phyloP scores from a whole-genome alignment of 1,140 invertebrate species.

The Drosophila lini region DNA sequence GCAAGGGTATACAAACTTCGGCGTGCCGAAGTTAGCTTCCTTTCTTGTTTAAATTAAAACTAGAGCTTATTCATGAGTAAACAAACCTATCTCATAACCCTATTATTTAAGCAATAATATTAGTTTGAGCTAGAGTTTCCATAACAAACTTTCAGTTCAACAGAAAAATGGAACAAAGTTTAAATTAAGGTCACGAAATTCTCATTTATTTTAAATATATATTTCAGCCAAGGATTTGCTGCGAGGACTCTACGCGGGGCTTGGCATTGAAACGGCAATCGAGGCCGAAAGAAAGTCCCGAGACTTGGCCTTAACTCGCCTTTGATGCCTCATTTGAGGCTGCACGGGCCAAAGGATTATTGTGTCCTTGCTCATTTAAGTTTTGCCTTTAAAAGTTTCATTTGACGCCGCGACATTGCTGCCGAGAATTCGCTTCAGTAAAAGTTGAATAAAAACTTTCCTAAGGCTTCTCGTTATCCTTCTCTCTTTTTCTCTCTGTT shows the following conservation, averaged over 20 bases:
- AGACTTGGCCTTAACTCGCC: slow-evolving; percentile 34
- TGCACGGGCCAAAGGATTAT: slow-evolving; percentile 55
- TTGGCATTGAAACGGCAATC: slow-evolving; percentile 20
- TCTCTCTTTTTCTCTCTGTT: neutral
- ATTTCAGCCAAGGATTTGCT: slow-evolving; percentile 12
- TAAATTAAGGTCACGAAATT: slow-evolving; percentile 10
- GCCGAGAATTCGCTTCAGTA: slow-evolving; percentile 36
- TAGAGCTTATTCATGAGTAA: neutral
- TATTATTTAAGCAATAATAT: neutral
- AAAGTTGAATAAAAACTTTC: slow-evolving; percentile 52
- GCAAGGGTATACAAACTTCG: too few species aligned
- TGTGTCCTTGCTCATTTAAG: slow-evolving; percentile 67
- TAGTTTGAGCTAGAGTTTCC: neutral
- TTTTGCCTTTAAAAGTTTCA: slow-evolving; percentile 44
- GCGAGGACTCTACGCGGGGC: neutral
- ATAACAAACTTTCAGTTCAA: slow-evolving; percentile 1
- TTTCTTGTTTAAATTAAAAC: neutral
- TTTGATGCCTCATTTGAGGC: slow-evolving; percentile 64
- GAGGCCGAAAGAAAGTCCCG: slow-evolving; percentile 14
- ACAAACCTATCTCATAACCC: neutral
- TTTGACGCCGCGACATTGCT: slow-evolving; percentile 40
- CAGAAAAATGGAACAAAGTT: slow-evolving; percentile 8
- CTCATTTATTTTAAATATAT: slow-evolving; percentile 9
- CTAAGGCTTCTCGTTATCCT: slow-evolving; percentile 24
- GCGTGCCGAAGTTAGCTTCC: too few species aligned